phyloP scores from a whole-genome alignment of 2,797 vertebrate genomes.

The Mormyrus hasselquistii region DNA sequence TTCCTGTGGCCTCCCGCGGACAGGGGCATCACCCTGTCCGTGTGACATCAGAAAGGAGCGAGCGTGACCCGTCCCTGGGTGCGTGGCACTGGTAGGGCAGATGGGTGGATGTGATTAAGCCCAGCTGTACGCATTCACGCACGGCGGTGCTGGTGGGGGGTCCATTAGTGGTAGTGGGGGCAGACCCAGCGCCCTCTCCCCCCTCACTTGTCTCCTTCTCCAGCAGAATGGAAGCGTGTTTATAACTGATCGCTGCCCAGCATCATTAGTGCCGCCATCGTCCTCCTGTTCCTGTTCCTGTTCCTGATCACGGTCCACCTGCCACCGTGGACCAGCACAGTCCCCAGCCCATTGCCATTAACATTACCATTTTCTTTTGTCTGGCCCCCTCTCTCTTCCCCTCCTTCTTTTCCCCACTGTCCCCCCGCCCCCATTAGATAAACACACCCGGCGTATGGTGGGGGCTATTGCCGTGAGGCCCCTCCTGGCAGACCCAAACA shows the following conservation, averaged over 20 bases:
- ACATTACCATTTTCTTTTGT: not conserved
- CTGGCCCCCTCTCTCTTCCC: not conserved
- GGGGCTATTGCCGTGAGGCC: not conserved
- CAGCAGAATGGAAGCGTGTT: conserved; percentile 57
- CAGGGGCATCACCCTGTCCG: not conserved
- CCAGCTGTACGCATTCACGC: not conserved
- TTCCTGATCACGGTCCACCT: not conserved
- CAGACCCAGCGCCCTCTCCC: not conserved
- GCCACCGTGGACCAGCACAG: not conserved
- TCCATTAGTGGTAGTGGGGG: not conserved
- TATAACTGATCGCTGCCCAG: conserved; percentile 55
- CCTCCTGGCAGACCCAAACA: not conserved
- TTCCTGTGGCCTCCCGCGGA: not conserved
- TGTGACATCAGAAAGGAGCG: not conserved
- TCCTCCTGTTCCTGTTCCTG: not conserved
- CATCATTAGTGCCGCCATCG: not conserved
- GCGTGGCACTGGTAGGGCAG: not conserved
- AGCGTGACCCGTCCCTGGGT: not conserved
- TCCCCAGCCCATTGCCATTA: not conserved
- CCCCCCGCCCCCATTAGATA: not conserved
- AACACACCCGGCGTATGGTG: not conserved
- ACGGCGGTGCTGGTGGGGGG: not conserved
- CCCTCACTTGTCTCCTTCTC: not conserved
- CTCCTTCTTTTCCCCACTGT: not conserved
- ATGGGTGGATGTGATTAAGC: not conserved